phyloP scores from a whole-genome alignment of 35 echinoderm and acorn worm genomes.

The Chiridota heheva region DNA sequence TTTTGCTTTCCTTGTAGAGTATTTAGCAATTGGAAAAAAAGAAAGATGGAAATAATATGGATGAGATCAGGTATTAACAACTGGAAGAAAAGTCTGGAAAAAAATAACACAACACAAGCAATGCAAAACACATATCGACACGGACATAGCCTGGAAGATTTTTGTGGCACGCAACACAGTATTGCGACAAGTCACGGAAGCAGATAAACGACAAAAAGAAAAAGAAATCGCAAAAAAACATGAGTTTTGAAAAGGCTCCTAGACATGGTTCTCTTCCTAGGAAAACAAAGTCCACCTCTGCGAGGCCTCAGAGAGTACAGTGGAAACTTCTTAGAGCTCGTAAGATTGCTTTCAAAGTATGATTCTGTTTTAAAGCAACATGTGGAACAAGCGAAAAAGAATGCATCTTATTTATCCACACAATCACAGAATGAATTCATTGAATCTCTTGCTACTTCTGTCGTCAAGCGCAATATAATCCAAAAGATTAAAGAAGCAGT shows the following conservation, averaged over 20 bases:
- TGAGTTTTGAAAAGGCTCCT: not conserved
- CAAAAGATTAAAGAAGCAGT: constrained; percentile 5
- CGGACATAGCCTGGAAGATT: constrained; percentile 1
- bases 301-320: constrained; percentile 15
- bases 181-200: not conserved
- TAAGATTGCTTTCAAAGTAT: not conserved
- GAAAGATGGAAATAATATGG: not conserved
- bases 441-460: not conserved
- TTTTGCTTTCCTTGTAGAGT: not conserved
- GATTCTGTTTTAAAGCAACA: constrained; percentile 3
- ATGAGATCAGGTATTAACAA: not conserved
- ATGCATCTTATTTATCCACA: constrained; percentile 14
- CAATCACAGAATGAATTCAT: constrained; percentile 37
- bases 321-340: constrained; percentile 13
- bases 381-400: not conserved
- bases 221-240: too few relatives aligned
- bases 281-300: constrained; percentile 25
- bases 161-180: not conserved
- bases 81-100: constrained; percentile 1
- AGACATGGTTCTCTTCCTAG: not conserved
- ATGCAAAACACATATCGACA: not conserved
- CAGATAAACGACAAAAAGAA: not conserved
- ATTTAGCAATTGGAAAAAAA: not conserved
- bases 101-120: not conserved
- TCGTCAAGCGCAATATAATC: not conserved